Base-by-base conservation (phyloP, 1,140 invertebrate genomes). In the Psix sp. region DNA sequence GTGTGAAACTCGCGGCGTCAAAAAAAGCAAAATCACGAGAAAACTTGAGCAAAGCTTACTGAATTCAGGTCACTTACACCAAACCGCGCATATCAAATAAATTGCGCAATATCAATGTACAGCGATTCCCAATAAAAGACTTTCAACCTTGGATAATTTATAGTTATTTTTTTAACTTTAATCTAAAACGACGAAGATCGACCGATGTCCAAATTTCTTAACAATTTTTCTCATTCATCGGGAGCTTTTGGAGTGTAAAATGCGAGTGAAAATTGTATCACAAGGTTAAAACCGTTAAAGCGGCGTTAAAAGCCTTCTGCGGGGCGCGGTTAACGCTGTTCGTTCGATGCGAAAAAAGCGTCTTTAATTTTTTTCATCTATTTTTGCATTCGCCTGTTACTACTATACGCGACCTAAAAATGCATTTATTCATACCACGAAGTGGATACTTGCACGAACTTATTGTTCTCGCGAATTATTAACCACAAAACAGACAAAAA, bases 401-500 rank as follows among this genome's bases (percentile, higher is more conserved):
- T 49, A 24, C 42, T 70, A n/a, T 45, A 62, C 56, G 57, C 67
- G 74, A 76, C 74, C 74, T 67, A 72, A 76, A 72, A 76, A 76
- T 72, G 67, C 74, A 76, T 76, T 76, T 72, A 76, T 76, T 76
- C 74, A 76, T 67, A 66, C 73, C 65, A 65, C 72, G 63, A 65
- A 71, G 66, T 67, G 51, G 73, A 66, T 71, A 71, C 66, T 76
- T 76, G 73, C 73, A 56, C 56, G 60, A 62, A 67, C 71, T 56
- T 71, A 76, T 76, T 76, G 66, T 76, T 76, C 66, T 71, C 66
- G 66, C 62, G 60, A 62, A 70, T 75, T 75, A 75, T 70, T 63
- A 75, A 75, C 65, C 60, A 59, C 63, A 63, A 63, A 43, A 59
- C 60, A 63, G 52, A 63, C 6, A 35, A 35, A 72, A 57, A 63